Evolutionary conservation across 2,888 invertebrate species (phyloP).

Genomic region (Dasypogon diadema): DNA sequence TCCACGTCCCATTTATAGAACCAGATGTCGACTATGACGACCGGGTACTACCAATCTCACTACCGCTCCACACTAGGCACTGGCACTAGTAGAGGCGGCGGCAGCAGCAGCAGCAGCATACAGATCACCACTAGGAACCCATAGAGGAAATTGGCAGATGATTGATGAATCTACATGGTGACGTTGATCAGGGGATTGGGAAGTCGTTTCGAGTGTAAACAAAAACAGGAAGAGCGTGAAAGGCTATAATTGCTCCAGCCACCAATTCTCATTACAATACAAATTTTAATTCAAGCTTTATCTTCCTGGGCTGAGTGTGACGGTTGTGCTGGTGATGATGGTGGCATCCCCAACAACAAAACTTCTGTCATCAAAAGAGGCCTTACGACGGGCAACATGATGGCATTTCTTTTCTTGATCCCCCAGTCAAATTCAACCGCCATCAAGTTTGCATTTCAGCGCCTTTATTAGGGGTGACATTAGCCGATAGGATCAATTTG

Average conservation of each 20-base stretch:
- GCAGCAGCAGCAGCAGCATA: too few relatives aligned
- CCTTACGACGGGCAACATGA: not conserved
- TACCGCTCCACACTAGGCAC: not conserved
- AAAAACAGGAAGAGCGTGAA: slow-evolving; percentile 14
- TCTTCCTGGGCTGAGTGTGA: not conserved
- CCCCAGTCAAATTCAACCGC: not conserved
- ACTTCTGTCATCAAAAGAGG: not conserved
- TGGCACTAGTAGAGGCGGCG: too few relatives aligned
- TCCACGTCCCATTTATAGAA: slow-evolving; percentile 27
- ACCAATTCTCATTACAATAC: not conserved
- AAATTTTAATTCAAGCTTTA: slow-evolving; percentile 10
- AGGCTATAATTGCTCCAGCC: slow-evolving; percentile 2
- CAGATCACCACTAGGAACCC: slow-evolving; percentile 2
- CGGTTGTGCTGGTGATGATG: too few relatives aligned
- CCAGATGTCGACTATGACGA: slow-evolving; percentile 11
- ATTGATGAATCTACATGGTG: slow-evolving; percentile 17
- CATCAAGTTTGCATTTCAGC: not conserved
- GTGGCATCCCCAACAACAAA: not conserved
- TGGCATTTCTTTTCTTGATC: not conserved
- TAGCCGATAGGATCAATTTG: slow-evolving; percentile 18
- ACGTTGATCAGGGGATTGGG: slow-evolving; percentile 3
- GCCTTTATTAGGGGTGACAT: slow-evolving; percentile 15
- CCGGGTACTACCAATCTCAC: not conserved
- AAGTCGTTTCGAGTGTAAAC: not conserved
- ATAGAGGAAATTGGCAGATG: slow-evolving; percentile 23